phyloP scores from a whole-genome alignment of 1,140 invertebrate species.

The Leptinotarsa defecta region DNA sequence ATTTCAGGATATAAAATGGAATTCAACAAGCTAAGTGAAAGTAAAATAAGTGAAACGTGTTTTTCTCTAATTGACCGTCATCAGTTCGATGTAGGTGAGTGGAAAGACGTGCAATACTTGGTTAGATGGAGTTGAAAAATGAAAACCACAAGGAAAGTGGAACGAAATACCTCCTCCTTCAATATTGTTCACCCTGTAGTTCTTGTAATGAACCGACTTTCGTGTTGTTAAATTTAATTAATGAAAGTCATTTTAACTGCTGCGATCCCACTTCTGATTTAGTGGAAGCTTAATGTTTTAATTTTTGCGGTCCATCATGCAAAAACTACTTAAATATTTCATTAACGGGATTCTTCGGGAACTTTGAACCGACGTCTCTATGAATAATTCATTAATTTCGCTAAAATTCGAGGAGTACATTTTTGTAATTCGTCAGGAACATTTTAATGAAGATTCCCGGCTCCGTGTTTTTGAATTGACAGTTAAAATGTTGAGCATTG shows the following conservation, averaged over 20 bases:
- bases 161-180: not conserved
- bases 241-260: conserved; percentile 27
- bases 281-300: conserved; percentile 34
- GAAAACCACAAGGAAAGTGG: not conserved
- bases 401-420: conserved; percentile 36
- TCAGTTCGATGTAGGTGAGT: too few species aligned
- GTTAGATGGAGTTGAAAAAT: too few species aligned
- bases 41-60: too few species aligned
- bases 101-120: too few species aligned
- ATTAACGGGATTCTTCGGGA: conserved; percentile 40
- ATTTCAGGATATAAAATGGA: too few species aligned
- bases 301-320: conserved; percentile 31
- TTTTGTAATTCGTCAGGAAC: conserved; percentile 37
- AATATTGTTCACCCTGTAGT: not conserved
- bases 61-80: too few species aligned
- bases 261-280: conserved; percentile 27
- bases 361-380: conserved; percentile 37
- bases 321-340: conserved; percentile 45
- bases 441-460: conserved; percentile 36
- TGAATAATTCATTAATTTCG: conserved; percentile 42
- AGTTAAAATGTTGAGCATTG: conserved; percentile 6
- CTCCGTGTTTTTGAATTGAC: not conserved
- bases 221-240: conserved; percentile 40
- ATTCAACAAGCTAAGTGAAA: too few species aligned
- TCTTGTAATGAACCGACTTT: not conserved